Conservation (phyloP, 2,113 vertebrate species). For the Mormoops blainvillei region DNA sequence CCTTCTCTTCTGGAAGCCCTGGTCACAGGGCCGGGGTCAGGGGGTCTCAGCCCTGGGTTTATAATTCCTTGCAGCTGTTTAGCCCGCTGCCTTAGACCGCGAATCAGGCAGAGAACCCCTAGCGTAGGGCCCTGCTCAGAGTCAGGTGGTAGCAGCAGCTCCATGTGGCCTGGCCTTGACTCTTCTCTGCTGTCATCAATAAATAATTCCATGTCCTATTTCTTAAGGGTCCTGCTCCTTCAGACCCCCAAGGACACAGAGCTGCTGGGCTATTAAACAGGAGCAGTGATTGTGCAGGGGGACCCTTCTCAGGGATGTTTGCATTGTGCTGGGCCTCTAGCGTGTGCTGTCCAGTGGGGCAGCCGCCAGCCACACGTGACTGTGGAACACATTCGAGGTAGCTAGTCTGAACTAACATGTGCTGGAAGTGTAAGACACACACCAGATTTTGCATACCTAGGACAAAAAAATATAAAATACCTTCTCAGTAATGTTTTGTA, state of each 20-base stretch:
- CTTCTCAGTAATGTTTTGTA: neutral
- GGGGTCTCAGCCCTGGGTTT: neutral
- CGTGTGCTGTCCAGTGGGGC: neutral
- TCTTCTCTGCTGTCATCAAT: neutral
- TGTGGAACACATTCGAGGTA: neutral
- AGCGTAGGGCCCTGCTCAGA: neutral
- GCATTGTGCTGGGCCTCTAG: neutral
- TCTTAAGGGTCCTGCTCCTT: neutral
- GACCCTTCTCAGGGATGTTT: neutral
- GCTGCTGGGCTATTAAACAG: neutral
- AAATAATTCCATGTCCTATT: neutral
- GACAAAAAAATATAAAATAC: neutral
- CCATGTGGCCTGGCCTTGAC: neutral
- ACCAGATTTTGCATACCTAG: neutral
- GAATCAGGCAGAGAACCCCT: neutral
- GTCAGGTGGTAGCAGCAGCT: no score
- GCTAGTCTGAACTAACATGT: neutral
- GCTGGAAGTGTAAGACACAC: neutral
- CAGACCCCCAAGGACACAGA: neutral
- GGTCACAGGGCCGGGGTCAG: no score
- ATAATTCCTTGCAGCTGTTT: neutral
- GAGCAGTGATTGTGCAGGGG: neutral
- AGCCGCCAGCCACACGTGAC: neutral
- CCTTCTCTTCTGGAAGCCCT: neutral
- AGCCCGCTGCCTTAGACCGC: neutral